Evolutionary conservation across 2,888 invertebrate genomes (phyloP).

Genomic region (Scaptomyza caliginosa): DNA sequence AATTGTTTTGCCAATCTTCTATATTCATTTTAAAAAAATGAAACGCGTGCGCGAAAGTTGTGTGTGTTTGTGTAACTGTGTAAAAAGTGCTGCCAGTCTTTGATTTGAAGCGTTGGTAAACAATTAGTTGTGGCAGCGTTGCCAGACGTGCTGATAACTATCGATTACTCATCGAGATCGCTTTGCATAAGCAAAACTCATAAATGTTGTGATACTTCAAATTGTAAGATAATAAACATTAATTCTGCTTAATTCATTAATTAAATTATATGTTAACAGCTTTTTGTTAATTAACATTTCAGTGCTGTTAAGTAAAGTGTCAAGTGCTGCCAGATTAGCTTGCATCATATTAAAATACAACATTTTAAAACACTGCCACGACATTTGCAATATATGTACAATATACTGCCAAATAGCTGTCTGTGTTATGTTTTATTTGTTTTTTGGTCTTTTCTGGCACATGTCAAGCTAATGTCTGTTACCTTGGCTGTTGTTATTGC

Average conservation of each 20-base stretch:
- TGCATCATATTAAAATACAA: background rate
- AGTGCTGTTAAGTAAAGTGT: background rate
- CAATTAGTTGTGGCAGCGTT: constrained; percentile 1
- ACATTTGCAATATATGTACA: background rate
- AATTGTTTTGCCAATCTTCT: constrained; percentile 14
- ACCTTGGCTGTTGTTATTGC: constrained; percentile 19
- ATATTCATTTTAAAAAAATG: constrained; percentile 8
- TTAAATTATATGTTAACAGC: too few relatives aligned
- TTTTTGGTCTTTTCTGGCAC: constrained; percentile 6
- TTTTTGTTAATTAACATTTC: background rate
- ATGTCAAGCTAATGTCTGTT: constrained; percentile 20
- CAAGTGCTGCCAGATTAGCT: constrained; percentile 11
- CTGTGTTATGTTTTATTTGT: background rate
- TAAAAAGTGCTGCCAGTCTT: constrained; percentile 13
- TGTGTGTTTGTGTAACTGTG: background rate
- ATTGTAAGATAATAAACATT: too few relatives aligned
- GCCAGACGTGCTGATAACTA: constrained; percentile 15
- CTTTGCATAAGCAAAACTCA: background rate
- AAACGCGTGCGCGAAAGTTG: constrained; percentile 38
- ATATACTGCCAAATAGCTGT: constrained; percentile 8
- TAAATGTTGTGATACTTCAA: too few relatives aligned
- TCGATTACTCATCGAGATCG: background rate
- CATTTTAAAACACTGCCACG: background rate
- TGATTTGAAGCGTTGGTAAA: background rate
- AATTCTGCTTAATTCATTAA: too few relatives aligned